phyloP scores from a whole-genome alignment of 2,113 vertebrate genomes.

The Silurus glanis region DNA sequence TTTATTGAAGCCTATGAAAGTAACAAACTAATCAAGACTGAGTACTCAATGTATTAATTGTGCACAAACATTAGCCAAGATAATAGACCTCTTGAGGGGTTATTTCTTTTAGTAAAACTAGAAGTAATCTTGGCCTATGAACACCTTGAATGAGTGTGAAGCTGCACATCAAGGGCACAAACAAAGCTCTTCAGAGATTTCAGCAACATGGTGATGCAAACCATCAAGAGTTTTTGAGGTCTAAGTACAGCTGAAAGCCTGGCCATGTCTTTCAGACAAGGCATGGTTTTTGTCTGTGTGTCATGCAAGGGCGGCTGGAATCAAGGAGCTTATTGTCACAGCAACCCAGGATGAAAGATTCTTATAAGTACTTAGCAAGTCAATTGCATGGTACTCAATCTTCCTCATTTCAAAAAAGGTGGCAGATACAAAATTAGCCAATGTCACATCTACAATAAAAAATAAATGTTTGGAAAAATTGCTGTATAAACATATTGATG shows the following conservation, averaged over 20 bases:
- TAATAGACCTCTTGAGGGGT: background rate
- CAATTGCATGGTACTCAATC: constrained; percentile 35
- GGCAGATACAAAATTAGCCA: background rate
- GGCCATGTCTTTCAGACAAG: constrained; percentile 13
- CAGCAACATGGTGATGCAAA: constrained; percentile 17
- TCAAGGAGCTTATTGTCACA: constrained; percentile 55
- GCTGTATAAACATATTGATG: too few species aligned
- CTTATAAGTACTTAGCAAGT: constrained; percentile 43
- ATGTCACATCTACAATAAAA: background rate
- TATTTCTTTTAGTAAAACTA: background rate
- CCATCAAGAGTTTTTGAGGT: constrained; percentile 1
- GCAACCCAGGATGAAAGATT: constrained; percentile 52
- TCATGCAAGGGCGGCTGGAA: constrained; percentile 10
- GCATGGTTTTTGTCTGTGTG: background rate
- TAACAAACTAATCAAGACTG: too few species aligned
- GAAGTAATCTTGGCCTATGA: background rate
- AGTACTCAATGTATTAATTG: background rate
- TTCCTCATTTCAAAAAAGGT: constrained; percentile 29
- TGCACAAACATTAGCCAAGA: background rate
- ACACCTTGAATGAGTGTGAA: constrained; percentile 23
- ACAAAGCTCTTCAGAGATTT: constrained; percentile 15
- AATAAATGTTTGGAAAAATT: background rate
- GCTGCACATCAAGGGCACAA: constrained; percentile 19
- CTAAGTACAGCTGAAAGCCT: background rate
- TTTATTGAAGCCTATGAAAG: background rate